Conservation (phyloP, 1,140 invertebrate species). For the Scaptodrosophila lebanonensis region DNA sequence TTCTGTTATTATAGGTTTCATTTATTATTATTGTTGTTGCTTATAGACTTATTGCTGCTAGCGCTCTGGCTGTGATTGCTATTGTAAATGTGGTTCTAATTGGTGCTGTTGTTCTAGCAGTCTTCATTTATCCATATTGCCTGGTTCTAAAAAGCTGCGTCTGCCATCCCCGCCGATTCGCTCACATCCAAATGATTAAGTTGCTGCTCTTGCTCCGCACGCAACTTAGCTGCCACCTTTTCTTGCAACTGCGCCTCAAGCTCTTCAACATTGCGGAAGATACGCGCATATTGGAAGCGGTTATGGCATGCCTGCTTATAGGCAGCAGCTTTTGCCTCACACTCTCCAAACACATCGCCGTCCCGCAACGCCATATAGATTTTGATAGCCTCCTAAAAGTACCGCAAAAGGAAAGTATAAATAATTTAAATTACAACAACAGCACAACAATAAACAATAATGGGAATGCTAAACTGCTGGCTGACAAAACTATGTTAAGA, state of each 20-base stretch:
- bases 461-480: too few species aligned
- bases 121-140: conserved; percentile 17
- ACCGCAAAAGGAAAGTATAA: conserved; percentile 33
- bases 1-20: conserved; percentile 13
- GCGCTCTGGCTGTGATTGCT: conserved; percentile 5
- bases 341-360: conserved; percentile 80
- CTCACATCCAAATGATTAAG: conserved; percentile 58
- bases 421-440: conserved; percentile 1
- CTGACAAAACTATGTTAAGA: too few species aligned
- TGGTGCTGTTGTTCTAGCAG: conserved; percentile 20
- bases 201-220: conserved; percentile 61
- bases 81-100: conserved; percentile 4
- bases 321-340: conserved; percentile 82
- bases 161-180: conserved; percentile 31
- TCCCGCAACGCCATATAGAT: conserved; percentile 86
- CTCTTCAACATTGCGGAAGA: conserved; percentile 79
- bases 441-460: conserved; percentile 18
- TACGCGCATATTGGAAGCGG: conserved; percentile 85
- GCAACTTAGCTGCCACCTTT: conserved; percentile 56
- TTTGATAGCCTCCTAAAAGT: conserved; percentile 84
- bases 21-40: conserved; percentile 19
- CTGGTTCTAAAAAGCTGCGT: conserved; percentile 54
- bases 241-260: conserved; percentile 60
- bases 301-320: conserved; percentile 85
- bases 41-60: conserved; percentile 45